phyloP scores from a whole-genome alignment of 2,888 invertebrate species.

The Linyphia triangularis region DNA sequence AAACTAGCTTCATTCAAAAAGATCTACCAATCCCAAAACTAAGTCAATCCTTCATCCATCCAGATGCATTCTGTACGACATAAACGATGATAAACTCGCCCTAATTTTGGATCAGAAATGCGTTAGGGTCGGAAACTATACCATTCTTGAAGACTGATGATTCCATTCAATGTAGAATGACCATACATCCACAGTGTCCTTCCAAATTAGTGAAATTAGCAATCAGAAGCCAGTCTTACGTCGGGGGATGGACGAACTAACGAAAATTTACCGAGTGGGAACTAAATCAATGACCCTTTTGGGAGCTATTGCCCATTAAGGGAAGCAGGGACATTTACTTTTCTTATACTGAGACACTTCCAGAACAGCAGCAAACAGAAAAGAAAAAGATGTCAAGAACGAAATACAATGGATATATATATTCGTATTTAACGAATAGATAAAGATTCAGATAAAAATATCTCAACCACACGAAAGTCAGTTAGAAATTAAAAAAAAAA shows the following conservation, averaged over 20 bases:
- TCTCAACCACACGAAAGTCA: no score
- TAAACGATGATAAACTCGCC: neutral
- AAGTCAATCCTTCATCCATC: neutral
- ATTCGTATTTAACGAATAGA: no score
- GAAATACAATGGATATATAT: no score
- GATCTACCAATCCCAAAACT: no score
- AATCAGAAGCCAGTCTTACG: neutral
- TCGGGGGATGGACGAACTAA: neutral
- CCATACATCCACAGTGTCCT: neutral
- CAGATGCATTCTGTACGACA: neutral
- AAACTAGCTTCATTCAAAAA: no score
- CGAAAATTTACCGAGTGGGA: constrained; percentile 34
- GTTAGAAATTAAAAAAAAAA: no score
- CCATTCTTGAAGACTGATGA: constrained; percentile 13
- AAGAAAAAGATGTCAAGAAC: no score
- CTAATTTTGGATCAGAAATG: neutral
- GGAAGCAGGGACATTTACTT: constrained; percentile 16
- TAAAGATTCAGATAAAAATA: no score
- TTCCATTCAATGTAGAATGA: neutral
- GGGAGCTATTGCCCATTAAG: constrained; percentile 13
- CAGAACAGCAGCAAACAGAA: neutral
- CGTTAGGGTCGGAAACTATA: neutral
- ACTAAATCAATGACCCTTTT: neutral
- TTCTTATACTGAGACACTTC: neutral
- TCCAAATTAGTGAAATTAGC: neutral